These are phyloP conservation scores for Hanleya hanleyi DNA, from an alignment of 2,888 invertebrate genomes.

Conservation along the genomic window DNA sequence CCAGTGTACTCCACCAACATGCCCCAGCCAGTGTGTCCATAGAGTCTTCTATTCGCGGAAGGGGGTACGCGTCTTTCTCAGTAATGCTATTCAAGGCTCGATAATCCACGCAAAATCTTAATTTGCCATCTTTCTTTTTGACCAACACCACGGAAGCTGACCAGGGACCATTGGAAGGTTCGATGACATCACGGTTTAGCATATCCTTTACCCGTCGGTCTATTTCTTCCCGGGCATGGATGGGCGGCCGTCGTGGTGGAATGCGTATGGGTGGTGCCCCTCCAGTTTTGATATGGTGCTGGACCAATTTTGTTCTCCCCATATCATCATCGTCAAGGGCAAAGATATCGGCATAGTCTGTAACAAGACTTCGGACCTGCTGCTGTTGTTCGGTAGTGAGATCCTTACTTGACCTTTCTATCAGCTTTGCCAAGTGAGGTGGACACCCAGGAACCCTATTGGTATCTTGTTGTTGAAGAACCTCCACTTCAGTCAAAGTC, in stretches of 20 bases:
- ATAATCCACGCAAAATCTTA: conserved; percentile 33
- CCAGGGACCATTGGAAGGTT: conserved; percentile 22
- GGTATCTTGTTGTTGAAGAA: no score
- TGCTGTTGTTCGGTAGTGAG: no score
- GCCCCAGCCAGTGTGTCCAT: no score
- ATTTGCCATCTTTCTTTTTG: conserved; percentile 22
- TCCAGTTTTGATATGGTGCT: neutral
- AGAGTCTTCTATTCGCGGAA: no score
- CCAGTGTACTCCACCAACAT: conserved; percentile 37
- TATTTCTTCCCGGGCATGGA: neutral
- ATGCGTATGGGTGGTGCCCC: neutral
- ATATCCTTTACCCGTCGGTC: conserved; percentile 6
- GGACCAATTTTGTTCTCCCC: neutral
- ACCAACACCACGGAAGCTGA: conserved; percentile 26
- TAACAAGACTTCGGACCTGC: no score
- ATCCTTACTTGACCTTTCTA: no score
- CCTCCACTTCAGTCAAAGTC: no score
- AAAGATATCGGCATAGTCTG: neutral
- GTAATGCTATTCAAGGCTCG: conserved; percentile 30
- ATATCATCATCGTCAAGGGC: neutral
- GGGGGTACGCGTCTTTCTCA: conserved; percentile 38
- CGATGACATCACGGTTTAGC: conserved; percentile 25
- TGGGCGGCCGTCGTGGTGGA: neutral
- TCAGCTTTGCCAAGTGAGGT: no score
- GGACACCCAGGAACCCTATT: no score